Evolutionary conservation across 53 echinoderm and acorn worm genomes (phyloP).

Genomic region (Luidia sarsii): DNA sequence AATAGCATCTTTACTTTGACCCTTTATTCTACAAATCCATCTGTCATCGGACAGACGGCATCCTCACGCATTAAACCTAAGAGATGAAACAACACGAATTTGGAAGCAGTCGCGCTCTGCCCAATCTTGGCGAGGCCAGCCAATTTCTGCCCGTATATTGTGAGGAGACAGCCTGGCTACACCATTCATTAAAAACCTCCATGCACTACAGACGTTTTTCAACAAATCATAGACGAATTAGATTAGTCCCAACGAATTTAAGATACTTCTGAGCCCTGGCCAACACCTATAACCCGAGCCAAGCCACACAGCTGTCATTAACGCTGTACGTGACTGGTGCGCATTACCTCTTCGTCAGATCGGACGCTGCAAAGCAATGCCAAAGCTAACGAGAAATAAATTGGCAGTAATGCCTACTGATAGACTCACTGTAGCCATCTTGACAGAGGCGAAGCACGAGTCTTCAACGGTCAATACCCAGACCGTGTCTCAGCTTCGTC

Average conservation of each 20-base stretch:
- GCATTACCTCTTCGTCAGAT: not conserved
- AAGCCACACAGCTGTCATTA: slow-evolving; percentile 6
- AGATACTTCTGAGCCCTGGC: not conserved
- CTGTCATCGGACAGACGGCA: too few species aligned
- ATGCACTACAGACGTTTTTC: slow-evolving; percentile 32
- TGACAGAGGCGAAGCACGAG: too few species aligned
- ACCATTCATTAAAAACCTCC: slow-evolving; percentile 18
- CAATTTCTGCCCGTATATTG: slow-evolving; percentile 7
- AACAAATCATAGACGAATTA: slow-evolving; percentile 1
- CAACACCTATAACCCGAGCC: not conserved
- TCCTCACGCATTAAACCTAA: too few species aligned
- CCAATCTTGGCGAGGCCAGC: not conserved
- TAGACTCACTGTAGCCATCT: too few species aligned
- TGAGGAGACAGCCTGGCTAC: slow-evolving; percentile 40
- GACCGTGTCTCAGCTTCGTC: too few species aligned
- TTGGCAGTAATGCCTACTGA: slow-evolving; percentile 31
- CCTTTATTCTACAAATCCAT: too few species aligned
- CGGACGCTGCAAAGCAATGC: not conserved
- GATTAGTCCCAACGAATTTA: slow-evolving; percentile 26
- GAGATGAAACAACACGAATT: too few species aligned
- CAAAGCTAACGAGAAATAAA: slow-evolving; percentile 36
- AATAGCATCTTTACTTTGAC: too few species aligned
- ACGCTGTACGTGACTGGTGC: not conserved
- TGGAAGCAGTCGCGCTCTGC: too few species aligned
- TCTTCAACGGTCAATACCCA: too few species aligned